A percentile compares a stretch with the other conserved stretches of the same genome.
phyloP scores from a whole-genome alignment of 2,797 vertebrate species.

The Hylomyscus alleni region DNA sequence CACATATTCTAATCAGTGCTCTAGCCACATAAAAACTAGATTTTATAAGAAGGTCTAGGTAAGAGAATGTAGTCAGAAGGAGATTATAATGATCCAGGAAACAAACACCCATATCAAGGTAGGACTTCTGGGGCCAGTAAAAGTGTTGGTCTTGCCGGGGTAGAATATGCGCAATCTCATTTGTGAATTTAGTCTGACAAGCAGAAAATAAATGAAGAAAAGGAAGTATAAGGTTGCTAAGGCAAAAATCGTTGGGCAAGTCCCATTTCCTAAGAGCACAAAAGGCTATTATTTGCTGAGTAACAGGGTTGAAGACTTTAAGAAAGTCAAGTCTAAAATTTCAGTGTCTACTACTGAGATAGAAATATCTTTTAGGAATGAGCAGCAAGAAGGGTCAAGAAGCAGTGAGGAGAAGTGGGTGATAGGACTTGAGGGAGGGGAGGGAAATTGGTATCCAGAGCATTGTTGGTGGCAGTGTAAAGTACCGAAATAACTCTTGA shows the following conservation, averaged over 20 bases:
- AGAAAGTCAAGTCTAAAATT: constrained; percentile 29
- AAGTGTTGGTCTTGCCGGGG: neutral
- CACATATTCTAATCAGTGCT: constrained; percentile 10
- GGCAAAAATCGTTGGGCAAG: constrained; percentile 12
- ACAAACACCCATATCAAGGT: neutral
- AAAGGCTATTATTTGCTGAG: constrained; percentile 18
- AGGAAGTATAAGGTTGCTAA: constrained; percentile 25
- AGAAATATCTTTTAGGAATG: neutral
- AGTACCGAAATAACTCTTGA: neutral
- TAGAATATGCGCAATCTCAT: neutral
- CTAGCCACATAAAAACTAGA: neutral
- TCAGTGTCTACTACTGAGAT: neutral
- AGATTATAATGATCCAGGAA: constrained; percentile 4
- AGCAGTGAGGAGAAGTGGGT: neutral
- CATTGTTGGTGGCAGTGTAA: neutral
- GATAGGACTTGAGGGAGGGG: neutral
- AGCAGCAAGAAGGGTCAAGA: neutral
- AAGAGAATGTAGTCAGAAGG: neutral
- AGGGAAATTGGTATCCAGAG: neutral
- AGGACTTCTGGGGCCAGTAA: neutral
- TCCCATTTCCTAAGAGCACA: neutral
- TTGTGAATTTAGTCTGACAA: constrained; percentile 39
- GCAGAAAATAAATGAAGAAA: constrained; percentile 27
- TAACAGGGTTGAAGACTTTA: neutral
- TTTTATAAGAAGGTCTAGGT: neutral